Base-by-base conservation (phyloP, 2,113 vertebrate species). In the Esox niger region DNA sequence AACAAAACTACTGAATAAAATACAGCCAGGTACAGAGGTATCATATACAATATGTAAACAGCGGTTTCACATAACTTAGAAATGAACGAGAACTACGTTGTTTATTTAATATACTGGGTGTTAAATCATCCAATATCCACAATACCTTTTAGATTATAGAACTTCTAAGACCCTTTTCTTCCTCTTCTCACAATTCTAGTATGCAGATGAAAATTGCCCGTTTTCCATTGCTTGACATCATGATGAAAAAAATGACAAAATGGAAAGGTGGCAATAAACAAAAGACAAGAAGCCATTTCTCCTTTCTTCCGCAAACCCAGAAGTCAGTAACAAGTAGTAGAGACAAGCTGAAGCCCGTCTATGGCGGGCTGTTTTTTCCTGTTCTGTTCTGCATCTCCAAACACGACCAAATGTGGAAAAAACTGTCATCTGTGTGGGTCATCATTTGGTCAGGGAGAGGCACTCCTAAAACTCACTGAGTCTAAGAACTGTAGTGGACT, bases 321-420 rank as follows among this genome's bases (percentile, higher is more conserved):
- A 20, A 31, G 27, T 32, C 17, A n/a, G 58, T 32, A n/a, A 33
- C 29, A 64, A 10, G 35, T 23, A 71, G 66, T 47, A 66, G 65
- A 59, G 65, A 59, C 57, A 67, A 21, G 27, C 27, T 73, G 64
- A 27, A 17, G 57, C 60, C 60, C 73, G 43, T 74, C 76, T 56
- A 29, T 47, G 25, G 26, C 69, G n/a, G 10, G 33, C 70, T 71
- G 70, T 77, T 75, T 55, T 66, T 64, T 52, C 62, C 46, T 62
- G 56, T 68, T 32, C 66, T 59, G 59, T 68, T 66, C 38, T 75
- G 64, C 64, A 71, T 38, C 71, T 35, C 15, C 58, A 52, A 2
- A 64, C 20, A 1, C 0, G 70, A 70, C 46, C 27, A 31, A 49
- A 71, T 29, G 0, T 52, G 35, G n/a, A 21, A 3, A 0, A 64